A percentile compares a stretch with the other conserved stretches of the same genome.
phyloP scores from a whole-genome alignment of 2,113 vertebrate species.

The Labeo catla region DNA sequence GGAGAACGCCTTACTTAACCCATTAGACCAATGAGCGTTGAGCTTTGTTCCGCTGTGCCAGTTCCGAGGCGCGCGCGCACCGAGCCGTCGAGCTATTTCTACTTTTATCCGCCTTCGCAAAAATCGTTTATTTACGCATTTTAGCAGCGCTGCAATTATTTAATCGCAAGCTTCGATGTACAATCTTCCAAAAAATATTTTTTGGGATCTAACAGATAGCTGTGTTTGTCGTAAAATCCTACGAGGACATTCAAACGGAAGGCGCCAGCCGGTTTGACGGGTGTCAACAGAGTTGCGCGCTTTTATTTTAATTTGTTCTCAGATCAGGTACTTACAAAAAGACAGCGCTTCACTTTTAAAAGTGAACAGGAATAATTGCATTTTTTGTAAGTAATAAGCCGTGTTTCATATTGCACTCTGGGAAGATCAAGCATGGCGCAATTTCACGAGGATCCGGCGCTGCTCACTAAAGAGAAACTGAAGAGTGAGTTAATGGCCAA shows the following conservation, averaged over 20 bases:
- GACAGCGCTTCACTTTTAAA: not conserved
- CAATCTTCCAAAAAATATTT: not conserved
- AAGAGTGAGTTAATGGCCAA: slow-evolving; percentile 93
- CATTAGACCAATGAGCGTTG: slow-evolving; percentile 25
- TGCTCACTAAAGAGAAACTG: slow-evolving; percentile 94
- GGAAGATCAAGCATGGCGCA: slow-evolving; percentile 82
- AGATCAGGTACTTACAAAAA: not conserved
- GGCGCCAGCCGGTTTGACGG: slow-evolving; percentile 53
- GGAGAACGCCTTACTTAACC: not conserved
- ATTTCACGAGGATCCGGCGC: slow-evolving; percentile 89
- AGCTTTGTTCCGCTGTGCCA: not conserved
- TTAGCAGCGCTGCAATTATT: not conserved
- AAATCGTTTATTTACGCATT: not conserved
- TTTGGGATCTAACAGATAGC: slow-evolving; percentile 1
- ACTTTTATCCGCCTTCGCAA: slow-evolving; percentile 17
- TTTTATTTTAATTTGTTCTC: not conserved
- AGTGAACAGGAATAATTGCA: too few relatives aligned
- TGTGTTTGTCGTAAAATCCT: slow-evolving; percentile 39
- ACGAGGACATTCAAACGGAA: slow-evolving; percentile 48
- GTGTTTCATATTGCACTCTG: not conserved
- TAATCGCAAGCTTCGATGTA: not conserved
- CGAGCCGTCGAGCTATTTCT: slow-evolving; percentile 33
- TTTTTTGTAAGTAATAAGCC: not conserved
- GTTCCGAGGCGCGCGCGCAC: slow-evolving; percentile 44
- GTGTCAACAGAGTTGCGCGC: slow-evolving; percentile 18